Evolutionary conservation across 2,113 vertebrate species (phyloP).

Genomic region (Fregetta grallaria): DNA sequence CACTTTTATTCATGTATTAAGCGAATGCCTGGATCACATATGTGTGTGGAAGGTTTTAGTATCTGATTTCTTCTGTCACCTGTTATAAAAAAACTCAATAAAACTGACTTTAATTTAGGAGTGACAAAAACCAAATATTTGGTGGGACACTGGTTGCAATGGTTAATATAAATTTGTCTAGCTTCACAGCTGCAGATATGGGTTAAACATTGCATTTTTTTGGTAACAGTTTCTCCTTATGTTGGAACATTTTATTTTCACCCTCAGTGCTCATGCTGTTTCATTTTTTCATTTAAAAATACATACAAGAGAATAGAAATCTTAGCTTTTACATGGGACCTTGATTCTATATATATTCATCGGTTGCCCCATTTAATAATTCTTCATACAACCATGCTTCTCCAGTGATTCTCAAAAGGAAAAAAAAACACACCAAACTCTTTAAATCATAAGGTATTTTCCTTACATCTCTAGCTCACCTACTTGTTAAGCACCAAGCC

Average conservation of each 20-base stretch:
- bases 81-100: not conserved
- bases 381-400: not conserved
- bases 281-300: not conserved
- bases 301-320: not conserved
- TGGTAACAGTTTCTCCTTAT: not conserved
- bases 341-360: not conserved
- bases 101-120: not conserved
- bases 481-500: not conserved
- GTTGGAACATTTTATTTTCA: not conserved
- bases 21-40: not conserved
- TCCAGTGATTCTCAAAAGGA: not conserved
- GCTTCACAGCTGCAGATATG: not conserved
- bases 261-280: not conserved
- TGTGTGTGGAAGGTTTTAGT: not conserved
- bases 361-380: not conserved
- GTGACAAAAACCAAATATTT: not conserved
- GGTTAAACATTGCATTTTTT: not conserved
- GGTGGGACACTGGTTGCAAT: not conserved
- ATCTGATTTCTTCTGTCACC: not conserved
- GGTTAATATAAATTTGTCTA: not conserved
- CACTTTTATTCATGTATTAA: not conserved
- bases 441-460: not conserved
- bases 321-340: not conserved
- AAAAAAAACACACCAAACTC: not conserved
- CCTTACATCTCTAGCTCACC: not conserved